Conservation (phyloP, 2,888 invertebrate species). For the Cephonodes hylas region DNA sequence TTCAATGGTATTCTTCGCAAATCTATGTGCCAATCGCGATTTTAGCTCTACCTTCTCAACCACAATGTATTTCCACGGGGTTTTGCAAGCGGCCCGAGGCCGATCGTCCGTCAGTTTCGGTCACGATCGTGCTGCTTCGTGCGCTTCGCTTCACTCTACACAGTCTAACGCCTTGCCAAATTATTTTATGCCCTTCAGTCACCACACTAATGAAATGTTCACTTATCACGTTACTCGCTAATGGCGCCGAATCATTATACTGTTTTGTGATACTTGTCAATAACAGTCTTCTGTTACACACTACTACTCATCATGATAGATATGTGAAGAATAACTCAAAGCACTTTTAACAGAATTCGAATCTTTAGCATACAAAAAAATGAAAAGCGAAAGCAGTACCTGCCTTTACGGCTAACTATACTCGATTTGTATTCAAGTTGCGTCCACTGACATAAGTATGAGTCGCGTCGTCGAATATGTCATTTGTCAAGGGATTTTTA, state of each 20-base stretch:
- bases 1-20: constrained; percentile 59
- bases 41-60: constrained; percentile 58
- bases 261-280: not conserved
- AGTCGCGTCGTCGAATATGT: constrained; percentile 26
- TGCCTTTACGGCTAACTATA: not conserved
- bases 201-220: constrained; percentile 29
- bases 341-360: not conserved
- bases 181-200: constrained; percentile 31
- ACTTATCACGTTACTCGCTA: constrained; percentile 24
- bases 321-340: not conserved
- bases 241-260: not conserved
- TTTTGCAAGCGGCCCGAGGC: constrained; percentile 70
- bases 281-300: not conserved
- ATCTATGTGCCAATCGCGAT: constrained; percentile 67
- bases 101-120: constrained; percentile 58
- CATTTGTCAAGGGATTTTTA: constrained; percentile 46
- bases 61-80: constrained; percentile 62
- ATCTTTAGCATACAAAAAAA: not conserved
- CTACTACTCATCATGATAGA: not conserved
- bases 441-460: constrained; percentile 19
- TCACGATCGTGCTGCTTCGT: constrained; percentile 66
- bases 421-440: constrained; percentile 30
- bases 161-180: constrained; percentile 45
- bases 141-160: constrained; percentile 38
- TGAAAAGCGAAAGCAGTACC: constrained; percentile 13